Conservation (phyloP, 2,888 invertebrate species). For the Pterostichus madidus region DNA sequence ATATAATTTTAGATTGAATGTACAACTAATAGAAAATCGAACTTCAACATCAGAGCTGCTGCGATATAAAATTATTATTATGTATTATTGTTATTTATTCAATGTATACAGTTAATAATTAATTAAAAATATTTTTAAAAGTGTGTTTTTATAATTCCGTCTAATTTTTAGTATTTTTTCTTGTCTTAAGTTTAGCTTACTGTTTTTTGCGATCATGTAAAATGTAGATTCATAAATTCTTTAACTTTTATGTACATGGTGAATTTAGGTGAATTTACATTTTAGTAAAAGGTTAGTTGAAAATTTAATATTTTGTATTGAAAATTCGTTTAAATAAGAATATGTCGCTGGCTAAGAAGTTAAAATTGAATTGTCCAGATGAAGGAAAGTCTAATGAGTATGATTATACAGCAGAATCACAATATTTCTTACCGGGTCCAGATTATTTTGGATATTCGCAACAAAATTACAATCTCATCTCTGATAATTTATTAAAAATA, state of each 20-base stretch:
- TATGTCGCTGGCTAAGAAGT: conserved; percentile 69
- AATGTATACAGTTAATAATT: too few relatives aligned
- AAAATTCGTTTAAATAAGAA: conserved; percentile 37
- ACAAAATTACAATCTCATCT: conserved; percentile 55
- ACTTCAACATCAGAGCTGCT: too few relatives aligned
- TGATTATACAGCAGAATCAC: conserved; percentile 56
- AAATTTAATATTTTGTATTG: conserved; percentile 10
- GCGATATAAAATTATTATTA: too few relatives aligned
- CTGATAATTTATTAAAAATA: conserved; percentile 71
- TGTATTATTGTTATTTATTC: too few relatives aligned
- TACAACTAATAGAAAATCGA: too few relatives aligned
- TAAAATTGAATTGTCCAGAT: conserved; percentile 67
- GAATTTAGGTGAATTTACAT: neutral
- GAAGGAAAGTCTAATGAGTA: conserved; percentile 4
- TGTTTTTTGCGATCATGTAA: conserved; percentile 1
- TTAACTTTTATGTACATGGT: neutral
- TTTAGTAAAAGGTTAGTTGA: conserved; percentile 39
- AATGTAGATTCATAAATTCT: neutral
- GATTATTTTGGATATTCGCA: neutral
- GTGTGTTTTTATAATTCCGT: too few relatives aligned
- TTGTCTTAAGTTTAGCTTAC: neutral
- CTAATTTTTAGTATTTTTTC: neutral
- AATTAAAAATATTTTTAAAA: too few relatives aligned
- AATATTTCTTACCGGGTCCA: conserved; percentile 47
- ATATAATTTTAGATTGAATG: too few relatives aligned